phyloP scores from a whole-genome alignment of 2,797 vertebrate genomes.

The Avahi laniger region DNA sequence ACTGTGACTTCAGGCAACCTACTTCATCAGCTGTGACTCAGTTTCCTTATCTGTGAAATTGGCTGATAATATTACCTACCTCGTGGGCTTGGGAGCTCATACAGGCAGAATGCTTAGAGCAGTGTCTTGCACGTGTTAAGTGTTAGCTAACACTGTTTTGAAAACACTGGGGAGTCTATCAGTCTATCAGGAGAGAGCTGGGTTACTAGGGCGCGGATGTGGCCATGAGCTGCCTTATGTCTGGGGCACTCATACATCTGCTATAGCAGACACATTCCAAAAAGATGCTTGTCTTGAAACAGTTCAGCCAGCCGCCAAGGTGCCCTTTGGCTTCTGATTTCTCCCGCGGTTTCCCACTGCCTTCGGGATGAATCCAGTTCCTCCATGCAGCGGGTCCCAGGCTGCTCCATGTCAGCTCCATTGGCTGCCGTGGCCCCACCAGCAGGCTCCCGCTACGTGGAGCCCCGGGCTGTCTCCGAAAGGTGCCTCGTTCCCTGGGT shows the following conservation, averaged over 20 bases:
- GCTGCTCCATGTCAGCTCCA: neutral
- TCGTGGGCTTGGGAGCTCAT: accelerated
- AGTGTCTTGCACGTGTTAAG: neutral
- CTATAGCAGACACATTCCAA: neutral
- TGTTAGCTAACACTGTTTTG: neutral
- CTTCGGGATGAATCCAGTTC: neutral
- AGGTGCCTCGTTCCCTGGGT: no score
- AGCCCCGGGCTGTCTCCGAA: neutral
- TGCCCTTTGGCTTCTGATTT: neutral
- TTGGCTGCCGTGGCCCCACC: no score
- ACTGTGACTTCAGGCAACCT: neutral
- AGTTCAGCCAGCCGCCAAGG: neutral
- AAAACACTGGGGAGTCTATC: neutral
- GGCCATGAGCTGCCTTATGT: neutral
- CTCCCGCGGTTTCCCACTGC: neutral
- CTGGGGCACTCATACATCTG: neutral
- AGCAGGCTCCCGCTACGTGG: accelerated
- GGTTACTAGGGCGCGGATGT: accelerated
- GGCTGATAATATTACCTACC: neutral
- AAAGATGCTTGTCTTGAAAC: neutral
- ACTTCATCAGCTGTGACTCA: neutral
- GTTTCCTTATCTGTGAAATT: neutral
- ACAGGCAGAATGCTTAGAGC: neutral
- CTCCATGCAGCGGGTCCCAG: neutral
- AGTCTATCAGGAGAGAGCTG: neutral